Evolutionary conservation across 2,888 invertebrate species (phyloP).

Genomic region (Agrochola litura): DNA sequence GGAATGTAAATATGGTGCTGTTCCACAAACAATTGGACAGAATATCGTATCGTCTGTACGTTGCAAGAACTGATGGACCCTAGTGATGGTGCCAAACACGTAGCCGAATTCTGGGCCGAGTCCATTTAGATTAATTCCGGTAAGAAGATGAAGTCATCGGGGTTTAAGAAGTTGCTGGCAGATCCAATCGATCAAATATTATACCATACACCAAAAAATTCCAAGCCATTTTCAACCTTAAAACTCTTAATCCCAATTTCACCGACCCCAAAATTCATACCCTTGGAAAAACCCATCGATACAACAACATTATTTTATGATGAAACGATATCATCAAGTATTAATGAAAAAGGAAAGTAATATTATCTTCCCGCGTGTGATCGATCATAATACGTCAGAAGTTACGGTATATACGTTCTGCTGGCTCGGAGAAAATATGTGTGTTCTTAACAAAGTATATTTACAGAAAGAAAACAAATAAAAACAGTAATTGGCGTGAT

Average conservation of each 20-base stretch:
- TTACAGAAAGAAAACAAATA: conserved; percentile 54
- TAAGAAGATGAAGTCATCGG: neutral
- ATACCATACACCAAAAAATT: neutral
- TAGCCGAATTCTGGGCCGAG: neutral
- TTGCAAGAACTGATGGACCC: neutral
- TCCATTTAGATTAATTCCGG: neutral
- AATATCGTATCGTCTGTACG: neutral
- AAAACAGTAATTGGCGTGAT: conserved; percentile 49
- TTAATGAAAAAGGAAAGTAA: conserved; percentile 70
- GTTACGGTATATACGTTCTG: conserved; percentile 57
- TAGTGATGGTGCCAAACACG: neutral
- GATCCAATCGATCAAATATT: conserved; percentile 14
- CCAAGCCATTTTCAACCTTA: conserved; percentile 21
- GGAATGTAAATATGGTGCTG: neutral
- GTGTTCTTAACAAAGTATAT: conserved; percentile 58
- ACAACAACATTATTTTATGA: conserved; percentile 53
- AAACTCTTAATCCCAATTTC: conserved; percentile 9
- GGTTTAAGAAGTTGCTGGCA: neutral
- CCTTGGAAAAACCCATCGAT: conserved; percentile 36
- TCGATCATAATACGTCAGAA: conserved; percentile 75
- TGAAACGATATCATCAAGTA: conserved; percentile 58
- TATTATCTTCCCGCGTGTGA: conserved; percentile 68
- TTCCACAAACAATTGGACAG: neutral
- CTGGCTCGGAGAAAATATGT: conserved; percentile 49
- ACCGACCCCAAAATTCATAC: conserved; percentile 29